These are phyloP conservation scores for Etheostoma perlongum DNA, from an alignment of 2,797 vertebrate species.

Conservation along the genomic window DNA sequence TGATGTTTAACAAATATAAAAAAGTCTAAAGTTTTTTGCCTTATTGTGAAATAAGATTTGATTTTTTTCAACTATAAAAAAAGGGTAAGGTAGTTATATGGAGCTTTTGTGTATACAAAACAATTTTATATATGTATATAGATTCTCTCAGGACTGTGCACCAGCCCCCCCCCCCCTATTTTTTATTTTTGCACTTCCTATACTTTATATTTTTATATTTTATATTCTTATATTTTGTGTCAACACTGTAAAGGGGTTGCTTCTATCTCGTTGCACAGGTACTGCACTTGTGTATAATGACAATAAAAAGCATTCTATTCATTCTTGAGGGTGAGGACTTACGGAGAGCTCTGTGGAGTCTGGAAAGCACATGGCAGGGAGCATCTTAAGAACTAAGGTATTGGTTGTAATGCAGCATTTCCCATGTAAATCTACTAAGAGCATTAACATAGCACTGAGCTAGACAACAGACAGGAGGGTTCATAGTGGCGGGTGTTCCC, in stretches of 20 bases:
- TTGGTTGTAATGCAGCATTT: slow-evolving; percentile 24
- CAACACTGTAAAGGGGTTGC: no score
- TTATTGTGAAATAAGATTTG: background rate
- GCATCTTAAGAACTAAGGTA: slow-evolving; percentile 31
- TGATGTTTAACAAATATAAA: background rate
- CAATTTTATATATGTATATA: no score
- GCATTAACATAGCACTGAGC: slow-evolving; percentile 55
- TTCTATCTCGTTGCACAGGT: no score
- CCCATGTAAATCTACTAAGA: slow-evolving; percentile 64
- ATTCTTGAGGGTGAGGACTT: background rate
- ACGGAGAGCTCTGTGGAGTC: background rate
- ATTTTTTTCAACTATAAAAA: background rate
- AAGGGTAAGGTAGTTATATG: background rate
- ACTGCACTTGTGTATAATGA: no score
- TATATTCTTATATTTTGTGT: no score
- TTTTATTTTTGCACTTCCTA: no score
- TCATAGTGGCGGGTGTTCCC: background rate
- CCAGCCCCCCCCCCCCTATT: no score
- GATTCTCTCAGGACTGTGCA: no score
- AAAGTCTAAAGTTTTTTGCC: background rate
- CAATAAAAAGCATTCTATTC: no score
- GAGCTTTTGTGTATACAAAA: no score
- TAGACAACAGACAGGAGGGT: slow-evolving; percentile 22
- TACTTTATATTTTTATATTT: no score
- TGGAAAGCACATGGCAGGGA: slow-evolving; percentile 1